Conservation (phyloP, 1,140 invertebrate genomes). For the Drosophila seguyi region DNA sequence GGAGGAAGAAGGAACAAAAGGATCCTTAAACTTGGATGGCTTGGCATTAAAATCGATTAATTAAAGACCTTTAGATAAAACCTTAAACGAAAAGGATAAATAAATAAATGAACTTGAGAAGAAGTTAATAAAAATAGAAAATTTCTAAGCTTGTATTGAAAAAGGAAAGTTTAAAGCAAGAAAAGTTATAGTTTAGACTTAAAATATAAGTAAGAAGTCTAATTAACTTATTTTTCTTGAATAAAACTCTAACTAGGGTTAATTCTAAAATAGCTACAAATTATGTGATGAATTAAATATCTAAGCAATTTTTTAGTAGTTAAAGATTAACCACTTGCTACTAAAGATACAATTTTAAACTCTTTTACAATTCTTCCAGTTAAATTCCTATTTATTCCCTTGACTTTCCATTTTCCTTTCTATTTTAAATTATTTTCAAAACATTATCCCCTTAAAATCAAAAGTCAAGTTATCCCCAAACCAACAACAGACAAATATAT, state of each 20-base stretch:
- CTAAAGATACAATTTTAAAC: neutral
- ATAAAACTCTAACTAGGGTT: neutral
- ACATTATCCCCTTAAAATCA: neutral
- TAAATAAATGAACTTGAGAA: neutral
- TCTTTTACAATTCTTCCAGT: too few species aligned
- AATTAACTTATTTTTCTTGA: too few species aligned
- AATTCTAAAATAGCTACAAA: too few species aligned
- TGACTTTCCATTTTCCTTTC: neutral
- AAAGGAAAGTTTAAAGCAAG: rapidly evolving
- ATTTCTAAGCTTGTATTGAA: neutral
- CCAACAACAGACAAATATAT: constrained; percentile 33
- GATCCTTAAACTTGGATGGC: neutral
- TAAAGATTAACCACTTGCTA: neutral
- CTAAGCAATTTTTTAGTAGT: neutral
- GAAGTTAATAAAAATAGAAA: neutral
- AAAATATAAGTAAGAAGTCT: too few species aligned
- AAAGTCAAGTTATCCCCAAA: neutral
- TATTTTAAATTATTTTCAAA: neutral
- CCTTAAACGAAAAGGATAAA: neutral
- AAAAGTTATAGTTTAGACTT: neutral
- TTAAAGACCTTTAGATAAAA: neutral
- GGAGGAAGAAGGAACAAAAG: neutral
- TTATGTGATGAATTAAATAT: neutral
- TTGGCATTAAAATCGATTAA: neutral
- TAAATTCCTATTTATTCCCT: too few species aligned